These are phyloP conservation scores for Sorex fumeus DNA, from an alignment of 2,113 vertebrate species.

Conservation along the genomic window DNA sequence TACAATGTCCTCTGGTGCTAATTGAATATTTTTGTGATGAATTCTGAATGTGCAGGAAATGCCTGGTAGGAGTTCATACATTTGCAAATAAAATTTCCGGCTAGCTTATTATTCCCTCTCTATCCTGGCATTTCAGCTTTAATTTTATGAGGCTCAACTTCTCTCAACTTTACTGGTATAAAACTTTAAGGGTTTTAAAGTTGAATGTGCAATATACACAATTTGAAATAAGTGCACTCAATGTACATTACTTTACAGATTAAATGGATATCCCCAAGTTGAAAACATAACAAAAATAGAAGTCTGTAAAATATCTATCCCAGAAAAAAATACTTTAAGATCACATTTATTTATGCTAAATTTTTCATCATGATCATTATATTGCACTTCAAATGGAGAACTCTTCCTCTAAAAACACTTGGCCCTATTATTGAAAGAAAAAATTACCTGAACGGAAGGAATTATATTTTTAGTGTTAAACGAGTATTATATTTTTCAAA, in stretches of 20 bases:
- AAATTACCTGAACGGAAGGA: slow-evolving; percentile 44
- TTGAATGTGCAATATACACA: slow-evolving; percentile 58
- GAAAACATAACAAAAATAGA: slow-evolving; percentile 34
- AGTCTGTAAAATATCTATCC: slow-evolving; percentile 51
- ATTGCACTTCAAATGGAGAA: not conserved
- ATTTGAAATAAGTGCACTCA: slow-evolving; percentile 39
- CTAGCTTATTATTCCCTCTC: slow-evolving; percentile 74
- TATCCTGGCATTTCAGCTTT: slow-evolving; percentile 72
- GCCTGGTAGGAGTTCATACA: slow-evolving; percentile 68
- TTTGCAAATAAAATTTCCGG: slow-evolving; percentile 83
- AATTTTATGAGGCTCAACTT: slow-evolving; percentile 77
- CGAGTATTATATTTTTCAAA: slow-evolving; percentile 46
- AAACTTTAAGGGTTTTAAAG: slow-evolving; percentile 73
- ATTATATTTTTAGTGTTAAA: slow-evolving; percentile 51
- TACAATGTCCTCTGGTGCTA: slow-evolving; percentile 82
- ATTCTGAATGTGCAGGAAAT: slow-evolving; percentile 85
- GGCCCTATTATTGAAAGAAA: slow-evolving; percentile 8
- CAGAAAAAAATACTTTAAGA: slow-evolving; percentile 40
- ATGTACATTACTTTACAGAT: slow-evolving; percentile 46
- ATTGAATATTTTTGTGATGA: slow-evolving; percentile 85
- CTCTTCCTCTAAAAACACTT: not conserved
- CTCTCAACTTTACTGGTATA: slow-evolving; percentile 73
- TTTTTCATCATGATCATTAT: slow-evolving; percentile 65
- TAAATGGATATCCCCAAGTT: slow-evolving; percentile 53
- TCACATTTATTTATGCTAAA: slow-evolving; percentile 63